A percentile compares a stretch with the other conserved stretches of the same genome.
These are phyloP conservation scores for Thysanoteuthis rhombus DNA, from an alignment of 2,888 invertebrate species.

Conservation along the genomic window DNA sequence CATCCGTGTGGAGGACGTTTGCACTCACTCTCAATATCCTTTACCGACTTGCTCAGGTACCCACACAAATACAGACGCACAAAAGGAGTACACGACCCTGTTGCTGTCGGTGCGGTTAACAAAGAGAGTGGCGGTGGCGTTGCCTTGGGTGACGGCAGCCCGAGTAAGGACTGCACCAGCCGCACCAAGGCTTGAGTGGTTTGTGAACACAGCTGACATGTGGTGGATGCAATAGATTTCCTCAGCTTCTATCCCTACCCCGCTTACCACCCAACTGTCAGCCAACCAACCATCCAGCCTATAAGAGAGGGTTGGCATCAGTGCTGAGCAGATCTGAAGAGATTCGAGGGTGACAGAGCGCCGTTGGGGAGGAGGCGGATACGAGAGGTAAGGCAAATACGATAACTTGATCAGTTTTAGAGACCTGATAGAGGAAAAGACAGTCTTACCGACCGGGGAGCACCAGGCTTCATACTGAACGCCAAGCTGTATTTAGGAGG, in stretches of 20 bases:
- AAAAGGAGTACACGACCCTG: neutral
- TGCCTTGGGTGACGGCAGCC: neutral
- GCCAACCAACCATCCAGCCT: neutral
- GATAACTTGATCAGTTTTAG: neutral
- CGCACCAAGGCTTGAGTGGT: neutral
- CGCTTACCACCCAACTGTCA: neutral
- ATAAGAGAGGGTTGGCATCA: neutral
- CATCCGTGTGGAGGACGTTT: neutral
- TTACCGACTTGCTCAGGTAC: neutral
- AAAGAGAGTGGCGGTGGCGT: neutral
- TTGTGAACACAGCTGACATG: conserved; percentile 12
- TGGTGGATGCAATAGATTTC: neutral
- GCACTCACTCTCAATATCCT: neutral
- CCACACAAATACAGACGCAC: neutral
- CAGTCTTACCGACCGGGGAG: neutral
- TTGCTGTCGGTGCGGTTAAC: neutral
- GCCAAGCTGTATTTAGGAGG: neutral
- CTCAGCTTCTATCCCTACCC: neutral
- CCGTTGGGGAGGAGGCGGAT: neutral
- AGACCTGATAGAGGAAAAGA: neutral
- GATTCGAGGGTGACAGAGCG: neutral
- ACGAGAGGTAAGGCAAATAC: neutral
- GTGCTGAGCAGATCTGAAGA: neutral
- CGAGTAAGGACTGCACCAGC: neutral
- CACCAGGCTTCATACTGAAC: neutral